Evolutionary conservation across 2,888 invertebrate genomes (phyloP), one percentile per base, ranked within the genome.

Genomic region (Itoplectis maculator): DNA sequence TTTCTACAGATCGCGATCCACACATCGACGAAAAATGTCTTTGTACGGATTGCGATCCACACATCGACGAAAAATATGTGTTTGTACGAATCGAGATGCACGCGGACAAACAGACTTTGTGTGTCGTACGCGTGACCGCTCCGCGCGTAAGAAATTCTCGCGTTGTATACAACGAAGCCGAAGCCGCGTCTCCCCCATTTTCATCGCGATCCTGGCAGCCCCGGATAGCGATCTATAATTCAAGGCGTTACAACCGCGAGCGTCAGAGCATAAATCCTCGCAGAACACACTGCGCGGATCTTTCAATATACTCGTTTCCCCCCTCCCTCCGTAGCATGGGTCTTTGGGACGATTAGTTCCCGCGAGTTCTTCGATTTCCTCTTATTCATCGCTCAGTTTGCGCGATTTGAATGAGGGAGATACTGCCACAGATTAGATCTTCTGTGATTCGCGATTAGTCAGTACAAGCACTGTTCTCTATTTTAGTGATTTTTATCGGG

Each of bases 231-330:
- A 82, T 82, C 82, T 89, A 88, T 87, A 87, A 91, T 90, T 91
- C 91, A 91, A 91, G 89, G 90, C 88, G 90, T 89, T 90, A 89
- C 90, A 88, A 89, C 88, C 87, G 89, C 83, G 85, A 87, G 69
- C 88, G 82, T 83, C 83, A 78, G 84, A 85, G 88, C 87, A 89
- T 91, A 91, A 91, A 91, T 91, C 90, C 61, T 88, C 85, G 82
- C 20, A 59, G 68, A 66, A 75, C 79, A 61, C 83, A 29, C 29
- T 29, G 77, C 78, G 61, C 83, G 82, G 87, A 90, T 90, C 90
- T 89, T 89, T 89, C 90, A 89, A 90, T 89, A 87, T 86, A 84
- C 70, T 5, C 29, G 3, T 5, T 5, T 29, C 5, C 29, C 29
- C 29, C 29, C 29, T 5, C 29, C 29, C 29, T 5, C 29, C 29